Evolutionary conservation across 2,797 vertebrate genomes (phyloP).

Genomic region (Lates japonicus): DNA sequence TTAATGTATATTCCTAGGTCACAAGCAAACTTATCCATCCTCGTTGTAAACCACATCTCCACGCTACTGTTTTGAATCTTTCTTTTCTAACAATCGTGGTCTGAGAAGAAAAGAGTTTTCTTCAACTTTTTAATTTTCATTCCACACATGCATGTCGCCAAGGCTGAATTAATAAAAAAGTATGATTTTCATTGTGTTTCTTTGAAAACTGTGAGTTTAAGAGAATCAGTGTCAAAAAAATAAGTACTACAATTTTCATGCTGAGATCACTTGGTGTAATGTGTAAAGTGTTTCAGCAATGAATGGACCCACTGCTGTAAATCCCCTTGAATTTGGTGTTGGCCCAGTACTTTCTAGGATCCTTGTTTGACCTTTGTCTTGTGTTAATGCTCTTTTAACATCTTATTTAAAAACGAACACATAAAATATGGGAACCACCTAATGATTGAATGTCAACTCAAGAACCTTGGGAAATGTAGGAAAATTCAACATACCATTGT

Average conservation of each 20-base stretch:
- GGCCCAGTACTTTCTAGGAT: constrained; percentile 1
- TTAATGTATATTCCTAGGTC: constrained; percentile 63
- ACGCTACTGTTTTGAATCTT: constrained; percentile 39
- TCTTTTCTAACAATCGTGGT: constrained; percentile 27
- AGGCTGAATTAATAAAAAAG: constrained; percentile 29
- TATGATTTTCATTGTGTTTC: constrained; percentile 13
- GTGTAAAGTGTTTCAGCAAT: background rate
- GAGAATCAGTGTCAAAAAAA: constrained; percentile 24
- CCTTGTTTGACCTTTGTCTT: constrained; percentile 11
- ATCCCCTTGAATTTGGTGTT: background rate
- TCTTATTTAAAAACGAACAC: background rate
- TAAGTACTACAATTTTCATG: constrained; percentile 2
- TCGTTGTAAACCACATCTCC: constrained; percentile 41
- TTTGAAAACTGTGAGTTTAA: constrained; percentile 31
- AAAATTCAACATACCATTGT: background rate
- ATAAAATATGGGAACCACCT: background rate
- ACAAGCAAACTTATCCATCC: constrained; percentile 52
- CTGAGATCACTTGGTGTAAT: constrained; percentile 4
- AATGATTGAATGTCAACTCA: background rate
- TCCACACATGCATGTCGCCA: constrained; percentile 27
- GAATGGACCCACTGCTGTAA: background rate
- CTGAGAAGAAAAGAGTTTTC: constrained; percentile 35
- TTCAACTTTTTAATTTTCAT: constrained; percentile 45
- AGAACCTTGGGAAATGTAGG: background rate
- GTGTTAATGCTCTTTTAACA: background rate